phyloP scores from a whole-genome alignment of 2,888 invertebrate species.

The Limnephilus lunatus region DNA sequence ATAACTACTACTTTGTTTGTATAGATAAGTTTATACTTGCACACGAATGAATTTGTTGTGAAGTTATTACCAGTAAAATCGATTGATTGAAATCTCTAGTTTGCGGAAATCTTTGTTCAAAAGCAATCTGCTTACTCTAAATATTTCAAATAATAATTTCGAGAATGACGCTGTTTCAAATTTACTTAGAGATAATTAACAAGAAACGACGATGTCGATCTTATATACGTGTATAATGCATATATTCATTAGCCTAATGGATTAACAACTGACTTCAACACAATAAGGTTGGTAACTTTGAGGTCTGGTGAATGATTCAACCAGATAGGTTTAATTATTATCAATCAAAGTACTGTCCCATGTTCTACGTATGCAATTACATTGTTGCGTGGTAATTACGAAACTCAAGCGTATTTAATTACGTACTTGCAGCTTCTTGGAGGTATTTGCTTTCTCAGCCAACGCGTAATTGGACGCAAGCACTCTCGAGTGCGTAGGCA shows the following conservation, averaged over 20 bases:
- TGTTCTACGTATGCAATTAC: background rate
- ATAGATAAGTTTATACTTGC: background rate
- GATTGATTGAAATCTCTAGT: background rate
- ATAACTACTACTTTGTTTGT: background rate
- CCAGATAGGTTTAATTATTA: background rate
- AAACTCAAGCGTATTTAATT: background rate
- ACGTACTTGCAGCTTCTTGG: background rate
- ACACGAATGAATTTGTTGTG: background rate
- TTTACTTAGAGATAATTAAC: background rate
- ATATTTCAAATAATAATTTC: background rate
- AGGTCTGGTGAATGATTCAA: background rate
- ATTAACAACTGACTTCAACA: background rate
- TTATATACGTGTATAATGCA: background rate
- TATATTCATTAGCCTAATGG: background rate
- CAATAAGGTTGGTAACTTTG: background rate
- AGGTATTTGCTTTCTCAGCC: background rate
- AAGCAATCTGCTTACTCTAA: background rate
- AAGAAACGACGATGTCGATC: background rate
- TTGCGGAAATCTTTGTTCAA: background rate
- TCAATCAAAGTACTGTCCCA: background rate
- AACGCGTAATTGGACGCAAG: background rate
- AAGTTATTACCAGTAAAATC: background rate
- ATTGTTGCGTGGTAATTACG: background rate
- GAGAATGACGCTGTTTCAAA: background rate
- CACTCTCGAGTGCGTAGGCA: background rate